A percentile compares a stretch with the other conserved stretches of the same genome.
These are phyloP conservation scores for Apistogramma diplotaenia DNA, from an alignment of 2,113 vertebrate species.

Conservation along the genomic window DNA sequence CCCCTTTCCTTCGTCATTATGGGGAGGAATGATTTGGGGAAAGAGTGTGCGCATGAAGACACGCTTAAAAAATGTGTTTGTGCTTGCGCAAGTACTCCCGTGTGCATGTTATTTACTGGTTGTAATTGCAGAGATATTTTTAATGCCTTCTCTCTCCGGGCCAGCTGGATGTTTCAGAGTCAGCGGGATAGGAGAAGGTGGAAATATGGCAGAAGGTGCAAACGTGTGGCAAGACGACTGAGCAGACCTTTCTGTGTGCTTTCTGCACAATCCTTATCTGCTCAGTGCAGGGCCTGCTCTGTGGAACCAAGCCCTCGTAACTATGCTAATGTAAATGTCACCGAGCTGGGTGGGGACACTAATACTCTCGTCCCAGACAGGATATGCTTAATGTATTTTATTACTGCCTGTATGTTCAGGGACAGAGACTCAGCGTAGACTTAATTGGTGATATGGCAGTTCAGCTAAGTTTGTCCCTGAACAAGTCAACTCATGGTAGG, in stretches of 20 bases:
- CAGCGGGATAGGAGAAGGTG: constrained; percentile 42
- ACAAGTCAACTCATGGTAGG: background rate
- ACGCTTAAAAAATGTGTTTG: constrained; percentile 23
- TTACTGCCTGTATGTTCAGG: constrained; percentile 49
- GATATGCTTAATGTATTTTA: constrained; percentile 64
- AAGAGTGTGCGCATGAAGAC: background rate
- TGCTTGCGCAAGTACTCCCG: constrained; percentile 22
- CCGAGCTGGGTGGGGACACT: constrained; percentile 44
- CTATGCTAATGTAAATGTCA: constrained; percentile 62
- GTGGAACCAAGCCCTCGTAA: constrained; percentile 46
- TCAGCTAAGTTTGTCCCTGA: constrained; percentile 11
- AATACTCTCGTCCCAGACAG: constrained; percentile 59
- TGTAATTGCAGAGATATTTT: constrained; percentile 69
- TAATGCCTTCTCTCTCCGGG: constrained; percentile 57
- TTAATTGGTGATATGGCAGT: constrained; percentile 52
- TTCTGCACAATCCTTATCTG: constrained; percentile 73
- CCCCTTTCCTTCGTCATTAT: constrained; percentile 39
- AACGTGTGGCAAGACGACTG: constrained; percentile 40
- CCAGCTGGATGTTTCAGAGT: constrained; percentile 52
- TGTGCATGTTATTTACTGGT: constrained; percentile 50
- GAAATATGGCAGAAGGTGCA: constrained; percentile 35
- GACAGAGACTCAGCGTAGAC: constrained; percentile 32
- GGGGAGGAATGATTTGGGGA: constrained; percentile 19
- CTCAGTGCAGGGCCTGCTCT: constrained; percentile 60
- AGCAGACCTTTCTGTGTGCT: constrained; percentile 48